Evolutionary conservation across 2,888 invertebrate genomes (phyloP).

Genomic region (Coelinius sp.): DNA sequence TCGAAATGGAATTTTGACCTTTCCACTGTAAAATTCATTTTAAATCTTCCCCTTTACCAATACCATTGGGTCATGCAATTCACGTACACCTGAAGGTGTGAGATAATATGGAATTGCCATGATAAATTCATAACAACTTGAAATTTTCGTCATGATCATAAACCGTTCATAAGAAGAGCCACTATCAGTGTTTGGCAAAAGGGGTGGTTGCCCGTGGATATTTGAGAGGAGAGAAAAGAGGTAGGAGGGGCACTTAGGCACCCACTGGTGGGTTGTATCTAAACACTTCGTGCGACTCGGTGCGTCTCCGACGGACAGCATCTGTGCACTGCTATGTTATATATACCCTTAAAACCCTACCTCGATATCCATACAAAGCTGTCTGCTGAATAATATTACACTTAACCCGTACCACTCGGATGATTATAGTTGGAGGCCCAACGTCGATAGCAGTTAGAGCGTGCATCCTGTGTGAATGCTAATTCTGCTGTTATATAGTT

Average conservation of each 20-base stretch:
- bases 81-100: background rate
- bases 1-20: too few relatives aligned
- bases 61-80: too few relatives aligned
- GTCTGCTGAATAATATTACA: conserved; percentile 71
- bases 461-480: conserved; percentile 69
- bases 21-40: too few relatives aligned
- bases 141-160: conserved; percentile 18
- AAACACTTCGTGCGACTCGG: conserved; percentile 20
- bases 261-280: conserved; percentile 55
- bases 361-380: conserved; percentile 69
- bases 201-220: background rate
- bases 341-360: conserved; percentile 26
- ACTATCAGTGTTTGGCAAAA: conserved; percentile 26
- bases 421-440: conserved; percentile 69
- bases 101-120: background rate
- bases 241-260: conserved; percentile 56
- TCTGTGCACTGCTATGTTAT: conserved; percentile 62
- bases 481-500: conserved; percentile 16
- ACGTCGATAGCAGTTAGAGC: conserved; percentile 71
- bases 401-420: conserved; percentile 67
- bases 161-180: conserved; percentile 39
- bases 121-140: conserved; percentile 21
- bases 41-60: too few relatives aligned
- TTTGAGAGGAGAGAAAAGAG: conserved; percentile 30
- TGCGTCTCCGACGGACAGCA: conserved; percentile 59